Conservation (phyloP, 2,113 vertebrate species). For the Potamarius usumacintae region DNA sequence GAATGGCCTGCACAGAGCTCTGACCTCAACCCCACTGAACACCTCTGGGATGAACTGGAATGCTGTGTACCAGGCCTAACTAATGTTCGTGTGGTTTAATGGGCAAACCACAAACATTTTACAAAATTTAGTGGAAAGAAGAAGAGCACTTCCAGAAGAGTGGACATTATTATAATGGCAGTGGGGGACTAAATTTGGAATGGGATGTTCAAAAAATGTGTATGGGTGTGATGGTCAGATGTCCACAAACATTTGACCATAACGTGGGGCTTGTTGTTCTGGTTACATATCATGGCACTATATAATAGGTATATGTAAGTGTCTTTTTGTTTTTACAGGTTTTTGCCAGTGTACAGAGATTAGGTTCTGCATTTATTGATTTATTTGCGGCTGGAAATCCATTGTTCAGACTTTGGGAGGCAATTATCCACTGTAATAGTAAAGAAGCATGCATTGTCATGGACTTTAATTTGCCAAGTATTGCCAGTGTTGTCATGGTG, state of each 20-base stretch:
- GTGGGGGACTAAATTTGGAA: background rate
- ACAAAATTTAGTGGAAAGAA: background rate
- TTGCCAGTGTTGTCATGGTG: constrained; percentile 63
- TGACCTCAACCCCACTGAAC: background rate
- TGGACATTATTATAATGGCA: background rate
- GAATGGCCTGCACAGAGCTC: background rate
- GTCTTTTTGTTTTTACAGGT: constrained; percentile 71
- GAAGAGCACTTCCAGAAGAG: background rate
- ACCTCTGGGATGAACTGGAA: background rate
- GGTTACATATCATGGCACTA: background rate
- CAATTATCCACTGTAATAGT: constrained; percentile 71
- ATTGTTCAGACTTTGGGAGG: constrained; percentile 85
- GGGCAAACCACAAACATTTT: background rate
- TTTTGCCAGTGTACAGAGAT: constrained; percentile 84
- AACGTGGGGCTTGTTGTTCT: background rate
- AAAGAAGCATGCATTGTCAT: constrained; percentile 68
- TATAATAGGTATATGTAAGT: background rate
- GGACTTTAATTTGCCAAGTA: constrained; percentile 74
- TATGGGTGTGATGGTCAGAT: background rate
- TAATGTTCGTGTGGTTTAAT: background rate
- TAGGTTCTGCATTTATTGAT: constrained; percentile 82
- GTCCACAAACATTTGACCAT: background rate
- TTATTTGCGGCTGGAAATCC: constrained; percentile 86
- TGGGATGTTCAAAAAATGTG: background rate
- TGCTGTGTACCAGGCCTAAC: background rate